Conservation (phyloP, 2,797 vertebrate genomes). For the Gephyroberyx darwinii region DNA sequence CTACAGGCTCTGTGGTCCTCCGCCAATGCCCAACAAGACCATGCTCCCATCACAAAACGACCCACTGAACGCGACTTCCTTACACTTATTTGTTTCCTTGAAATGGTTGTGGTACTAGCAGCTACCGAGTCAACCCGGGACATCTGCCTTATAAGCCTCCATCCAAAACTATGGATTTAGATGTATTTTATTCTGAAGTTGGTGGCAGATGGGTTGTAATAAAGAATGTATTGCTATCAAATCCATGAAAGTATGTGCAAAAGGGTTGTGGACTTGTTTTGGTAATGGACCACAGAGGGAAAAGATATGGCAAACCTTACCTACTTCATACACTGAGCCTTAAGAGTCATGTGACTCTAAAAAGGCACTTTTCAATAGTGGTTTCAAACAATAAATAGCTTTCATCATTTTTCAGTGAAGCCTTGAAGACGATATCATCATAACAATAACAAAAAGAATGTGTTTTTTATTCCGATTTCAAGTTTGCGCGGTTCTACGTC, state of each 20-base stretch:
- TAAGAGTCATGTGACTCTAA: too few species aligned
- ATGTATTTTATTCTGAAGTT: neutral
- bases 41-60: conserved; percentile 16
- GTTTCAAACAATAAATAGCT: conserved; percentile 74
- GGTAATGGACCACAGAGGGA: conserved; percentile 13
- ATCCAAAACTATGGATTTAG: too few species aligned
- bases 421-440: conserved; percentile 19
- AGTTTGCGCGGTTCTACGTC: conserved; percentile 60
- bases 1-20: conserved; percentile 27
- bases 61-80: neutral
- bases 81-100: neutral
- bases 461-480: conserved; percentile 61
- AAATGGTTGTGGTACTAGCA: conserved; percentile 8
- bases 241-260: neutral
- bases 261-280: conserved; percentile 14
- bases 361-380: conserved; percentile 54
- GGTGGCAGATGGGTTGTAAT: neutral
- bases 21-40: neutral
- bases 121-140: conserved; percentile 8
- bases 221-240: neutral
- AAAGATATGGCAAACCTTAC: conserved; percentile 1
- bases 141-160: neutral
- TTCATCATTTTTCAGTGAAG: conserved; percentile 37
- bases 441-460: conserved; percentile 32
- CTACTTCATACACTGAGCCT: conserved; percentile 28